phyloP scores from a whole-genome alignment of 92 coral and sea anemone genomes.

The Porites cylindrica region DNA sequence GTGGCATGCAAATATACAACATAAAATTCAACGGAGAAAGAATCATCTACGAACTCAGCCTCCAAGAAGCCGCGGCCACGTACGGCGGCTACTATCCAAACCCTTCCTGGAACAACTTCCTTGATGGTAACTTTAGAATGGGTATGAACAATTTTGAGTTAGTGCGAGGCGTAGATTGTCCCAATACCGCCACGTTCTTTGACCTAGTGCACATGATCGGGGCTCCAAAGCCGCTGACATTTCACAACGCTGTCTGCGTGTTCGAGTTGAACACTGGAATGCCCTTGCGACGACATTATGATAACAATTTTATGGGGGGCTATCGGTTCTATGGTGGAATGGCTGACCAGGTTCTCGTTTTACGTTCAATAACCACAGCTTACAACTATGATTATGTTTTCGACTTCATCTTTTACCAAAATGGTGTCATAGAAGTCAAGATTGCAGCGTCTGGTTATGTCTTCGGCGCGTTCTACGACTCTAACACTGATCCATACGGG shows the following conservation, averaged over 20 bases:
- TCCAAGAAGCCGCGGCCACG: conserved; percentile 75
- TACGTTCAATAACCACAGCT: conserved; percentile 77
- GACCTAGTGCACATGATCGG: conserved; percentile 64
- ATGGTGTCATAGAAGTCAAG: conserved; percentile 79
- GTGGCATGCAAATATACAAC: conserved; percentile 77
- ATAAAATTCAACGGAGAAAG: conserved; percentile 73
- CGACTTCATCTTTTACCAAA: conserved; percentile 80
- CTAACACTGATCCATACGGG: conserved; percentile 59
- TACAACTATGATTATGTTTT: conserved; percentile 84
- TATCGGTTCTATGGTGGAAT: conserved; percentile 85
- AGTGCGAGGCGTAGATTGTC: conserved; percentile 68
- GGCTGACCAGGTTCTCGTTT: conserved; percentile 67
- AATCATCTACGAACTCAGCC: conserved; percentile 78
- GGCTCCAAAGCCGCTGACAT: conserved; percentile 47
- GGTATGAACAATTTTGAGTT: conserved; percentile 71
- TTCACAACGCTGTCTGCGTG: conserved; percentile 70
- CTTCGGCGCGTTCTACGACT: conserved; percentile 62
- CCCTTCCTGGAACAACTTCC: conserved; percentile 59
- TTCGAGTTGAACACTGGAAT: conserved; percentile 82
- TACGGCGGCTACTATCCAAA: conserved; percentile 73
- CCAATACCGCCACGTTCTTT: conserved; percentile 71
- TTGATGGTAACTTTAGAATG: conserved; percentile 71
- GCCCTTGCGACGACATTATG: conserved; percentile 83
- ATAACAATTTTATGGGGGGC: conserved; percentile 70
- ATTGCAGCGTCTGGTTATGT: conserved; percentile 83